Conservation (phyloP, 2,797 vertebrate species). For the Sebastes miniatus region DNA sequence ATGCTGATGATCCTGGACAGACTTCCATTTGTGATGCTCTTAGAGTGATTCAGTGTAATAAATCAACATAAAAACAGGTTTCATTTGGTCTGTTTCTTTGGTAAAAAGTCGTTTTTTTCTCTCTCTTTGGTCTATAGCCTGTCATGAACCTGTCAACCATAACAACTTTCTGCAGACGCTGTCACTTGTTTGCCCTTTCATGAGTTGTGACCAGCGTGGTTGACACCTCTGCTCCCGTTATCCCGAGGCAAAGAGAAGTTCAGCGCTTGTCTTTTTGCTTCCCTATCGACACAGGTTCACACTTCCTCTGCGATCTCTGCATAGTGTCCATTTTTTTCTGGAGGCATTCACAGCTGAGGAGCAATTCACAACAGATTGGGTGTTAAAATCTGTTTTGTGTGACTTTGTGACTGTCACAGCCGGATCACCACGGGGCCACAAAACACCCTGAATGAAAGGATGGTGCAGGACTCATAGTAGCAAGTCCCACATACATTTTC, state of each 20-base stretch:
- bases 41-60: background rate
- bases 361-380: slow-evolving; percentile 11
- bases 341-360: background rate
- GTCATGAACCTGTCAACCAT: background rate
- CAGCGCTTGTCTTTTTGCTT: background rate
- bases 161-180: background rate
- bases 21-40: background rate
- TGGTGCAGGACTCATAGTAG: background rate
- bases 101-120: background rate
- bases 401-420: background rate
- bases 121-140: background rate
- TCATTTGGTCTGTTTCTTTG: background rate
- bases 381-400: slow-evolving; percentile 32
- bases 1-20: background rate
- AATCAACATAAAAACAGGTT: background rate
- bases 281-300: slow-evolving; percentile 28
- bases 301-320: slow-evolving; percentile 5
- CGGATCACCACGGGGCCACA: background rate
- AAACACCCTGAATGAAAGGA: background rate
- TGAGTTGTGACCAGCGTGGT: background rate
- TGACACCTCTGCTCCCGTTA: slow-evolving; percentile 17
- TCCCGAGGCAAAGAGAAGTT: background rate
- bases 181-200: background rate
- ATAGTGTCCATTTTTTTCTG: background rate
- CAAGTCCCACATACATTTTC: background rate